phyloP scores from a whole-genome alignment of 2,113 vertebrate species.

The Elanus axillaris region DNA sequence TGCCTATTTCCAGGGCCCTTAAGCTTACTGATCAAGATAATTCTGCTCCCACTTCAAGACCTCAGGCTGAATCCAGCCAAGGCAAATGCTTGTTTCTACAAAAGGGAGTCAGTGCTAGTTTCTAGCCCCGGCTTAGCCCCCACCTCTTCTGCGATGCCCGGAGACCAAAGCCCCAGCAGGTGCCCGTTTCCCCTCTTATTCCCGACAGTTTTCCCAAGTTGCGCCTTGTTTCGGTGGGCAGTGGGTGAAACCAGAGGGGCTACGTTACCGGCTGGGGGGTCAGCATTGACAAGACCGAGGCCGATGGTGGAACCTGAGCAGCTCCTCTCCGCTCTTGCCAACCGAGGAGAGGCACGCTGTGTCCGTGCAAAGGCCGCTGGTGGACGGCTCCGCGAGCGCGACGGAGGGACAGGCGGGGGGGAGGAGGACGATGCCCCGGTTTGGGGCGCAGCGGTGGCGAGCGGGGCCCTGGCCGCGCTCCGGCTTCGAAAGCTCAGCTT shows the following conservation, averaged over 20 bases:
- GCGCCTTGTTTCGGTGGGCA: background rate
- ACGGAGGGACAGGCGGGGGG: background rate
- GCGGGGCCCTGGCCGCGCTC: background rate
- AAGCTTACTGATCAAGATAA: background rate
- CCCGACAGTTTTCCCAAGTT: background rate
- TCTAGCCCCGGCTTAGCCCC: background rate
- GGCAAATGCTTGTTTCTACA: background rate
- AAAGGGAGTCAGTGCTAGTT: background rate
- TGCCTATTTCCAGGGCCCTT: background rate
- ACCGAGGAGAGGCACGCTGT: background rate
- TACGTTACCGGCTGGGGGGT: rapidly evolving
- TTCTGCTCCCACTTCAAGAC: background rate
- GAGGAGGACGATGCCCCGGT: background rate
- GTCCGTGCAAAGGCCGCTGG: background rate
- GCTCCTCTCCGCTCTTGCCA: background rate
- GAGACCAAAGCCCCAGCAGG: rapidly evolving
- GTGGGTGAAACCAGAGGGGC: background rate
- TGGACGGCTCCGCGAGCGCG: background rate
- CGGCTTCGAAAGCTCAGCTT: background rate
- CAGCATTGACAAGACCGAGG: rapidly evolving
- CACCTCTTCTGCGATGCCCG: background rate
- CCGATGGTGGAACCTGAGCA: background rate
- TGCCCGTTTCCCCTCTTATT: background rate
- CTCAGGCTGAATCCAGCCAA: background rate
- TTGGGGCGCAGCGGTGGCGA: rapidly evolving